phyloP scores from a whole-genome alignment of 2,113 vertebrate genomes.

The Morone saxatilis region DNA sequence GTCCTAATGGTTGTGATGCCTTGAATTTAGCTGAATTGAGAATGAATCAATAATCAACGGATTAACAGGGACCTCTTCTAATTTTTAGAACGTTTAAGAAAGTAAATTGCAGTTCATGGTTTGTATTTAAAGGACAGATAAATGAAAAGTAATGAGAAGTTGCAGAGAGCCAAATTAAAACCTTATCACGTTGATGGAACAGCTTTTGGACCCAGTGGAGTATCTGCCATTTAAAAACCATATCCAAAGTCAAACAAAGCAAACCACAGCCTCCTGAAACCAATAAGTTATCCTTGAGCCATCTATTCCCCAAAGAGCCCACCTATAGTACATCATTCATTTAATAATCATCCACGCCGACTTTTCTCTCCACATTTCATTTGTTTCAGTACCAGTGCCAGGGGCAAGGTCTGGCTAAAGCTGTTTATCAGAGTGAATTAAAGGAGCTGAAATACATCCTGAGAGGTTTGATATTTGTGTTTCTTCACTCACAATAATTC shows the following conservation, averaged over 20 bases:
- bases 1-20: neutral
- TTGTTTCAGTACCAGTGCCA: slow-evolving; percentile 36
- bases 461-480: slow-evolving; percentile 52
- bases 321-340: slow-evolving; percentile 47
- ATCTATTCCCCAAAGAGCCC: slow-evolving; percentile 44
- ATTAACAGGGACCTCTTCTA: neutral
- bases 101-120: neutral
- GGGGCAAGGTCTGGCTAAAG: slow-evolving; percentile 46
- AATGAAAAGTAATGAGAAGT: neutral
- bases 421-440: slow-evolving; percentile 43
- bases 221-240: slow-evolving; percentile 42
- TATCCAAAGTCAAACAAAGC: slow-evolving; percentile 32
- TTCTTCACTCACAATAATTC: slow-evolving; percentile 26
- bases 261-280: slow-evolving; percentile 13
- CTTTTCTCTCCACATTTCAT: slow-evolving; percentile 47
- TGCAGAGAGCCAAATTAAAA: slow-evolving; percentile 24
- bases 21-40: neutral
- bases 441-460: slow-evolving; percentile 37
- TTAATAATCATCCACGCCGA: slow-evolving; percentile 45
- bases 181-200: neutral
- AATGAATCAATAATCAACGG: neutral
- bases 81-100: neutral
- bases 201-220: slow-evolving; percentile 8
- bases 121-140: neutral
- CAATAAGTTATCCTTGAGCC: slow-evolving; percentile 57